A percentile compares a stretch with the other conserved stretches of the same genome.
Evolutionary conservation across 1,140 invertebrate species (phyloP).

Genomic region (Macrosteles quadrilineatus): DNA sequence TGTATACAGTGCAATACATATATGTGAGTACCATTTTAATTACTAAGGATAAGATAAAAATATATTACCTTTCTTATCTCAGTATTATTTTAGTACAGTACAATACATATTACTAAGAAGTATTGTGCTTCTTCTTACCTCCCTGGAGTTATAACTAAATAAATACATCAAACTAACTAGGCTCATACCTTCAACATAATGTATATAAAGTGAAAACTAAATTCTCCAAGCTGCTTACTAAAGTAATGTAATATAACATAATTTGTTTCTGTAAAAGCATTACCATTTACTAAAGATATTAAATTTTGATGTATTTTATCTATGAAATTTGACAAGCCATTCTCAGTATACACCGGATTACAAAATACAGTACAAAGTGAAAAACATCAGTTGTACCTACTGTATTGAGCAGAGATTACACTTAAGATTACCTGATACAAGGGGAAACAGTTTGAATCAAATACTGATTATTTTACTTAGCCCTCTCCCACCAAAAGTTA

Average conservation of each 20-base stretch:
- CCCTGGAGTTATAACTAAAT: background rate
- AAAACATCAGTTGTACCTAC: no score
- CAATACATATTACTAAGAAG: background rate
- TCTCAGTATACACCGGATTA: no score
- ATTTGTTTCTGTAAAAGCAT: background rate
- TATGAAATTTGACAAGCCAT: no score
- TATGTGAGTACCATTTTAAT: background rate
- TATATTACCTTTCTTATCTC: background rate
- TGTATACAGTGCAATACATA: constrained; percentile 7
- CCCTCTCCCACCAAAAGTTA: no score
- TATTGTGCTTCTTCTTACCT: constrained; percentile 13
- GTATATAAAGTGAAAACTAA: background rate
- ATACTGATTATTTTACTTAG: no score
- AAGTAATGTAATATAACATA: background rate
- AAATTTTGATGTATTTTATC: no score
- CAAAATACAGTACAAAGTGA: no score
- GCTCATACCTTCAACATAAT: no score
- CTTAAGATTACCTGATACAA: no score
- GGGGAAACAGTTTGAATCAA: no score
- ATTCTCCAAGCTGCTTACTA: background rate
- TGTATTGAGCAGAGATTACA: no score
- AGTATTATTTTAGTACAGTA: background rate
- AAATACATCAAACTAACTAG: no score
- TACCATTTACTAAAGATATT: background rate
- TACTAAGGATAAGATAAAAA: background rate